Conservation (phyloP, 2,888 invertebrate species). For the Cryptocephalus moraei region DNA sequence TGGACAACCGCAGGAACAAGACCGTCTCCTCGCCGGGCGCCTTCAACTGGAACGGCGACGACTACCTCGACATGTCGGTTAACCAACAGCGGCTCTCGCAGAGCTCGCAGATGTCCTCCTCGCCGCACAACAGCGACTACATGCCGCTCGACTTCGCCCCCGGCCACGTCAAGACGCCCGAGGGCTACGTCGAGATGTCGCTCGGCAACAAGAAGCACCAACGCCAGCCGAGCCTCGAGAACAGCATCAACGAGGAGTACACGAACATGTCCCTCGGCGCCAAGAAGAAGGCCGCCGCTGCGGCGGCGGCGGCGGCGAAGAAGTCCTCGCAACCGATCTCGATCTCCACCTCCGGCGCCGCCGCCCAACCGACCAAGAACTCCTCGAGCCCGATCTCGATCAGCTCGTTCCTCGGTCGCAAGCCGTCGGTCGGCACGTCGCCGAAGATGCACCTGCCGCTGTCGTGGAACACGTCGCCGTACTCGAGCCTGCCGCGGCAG, state of each 20-base stretch:
- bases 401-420: conserved; percentile 24
- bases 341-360: conserved; percentile 39
- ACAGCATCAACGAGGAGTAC: conserved; percentile 38
- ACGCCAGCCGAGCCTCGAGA: conserved; percentile 29
- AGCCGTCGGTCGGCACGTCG: conserved; percentile 35
- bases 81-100: conserved; percentile 3
- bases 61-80: conserved; percentile 37
- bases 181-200: conserved; percentile 60
- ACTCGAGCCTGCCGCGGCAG: conserved; percentile 38
- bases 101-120: conserved; percentile 3
- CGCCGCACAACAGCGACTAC: conserved; percentile 29
- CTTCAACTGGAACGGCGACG: conserved; percentile 9
- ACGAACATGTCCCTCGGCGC: conserved; percentile 41
- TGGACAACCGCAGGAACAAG: conserved; percentile 11
- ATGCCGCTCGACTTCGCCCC: conserved; percentile 38
- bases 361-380: conserved; percentile 21
- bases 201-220: conserved; percentile 31
- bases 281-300: conserved; percentile 5
- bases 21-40: conserved; percentile 6
- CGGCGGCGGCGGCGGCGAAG: conserved; percentile 7
- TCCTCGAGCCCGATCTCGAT: conserved; percentile 22
- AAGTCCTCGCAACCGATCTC: conserved; percentile 50
- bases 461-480: conserved; percentile 38
- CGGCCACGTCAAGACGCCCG: conserved; percentile 37
- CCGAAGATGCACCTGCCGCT: conserved; percentile 42